Base-by-base conservation (phyloP, 2,113 vertebrate species). In the Sardina pilchardus region DNA sequence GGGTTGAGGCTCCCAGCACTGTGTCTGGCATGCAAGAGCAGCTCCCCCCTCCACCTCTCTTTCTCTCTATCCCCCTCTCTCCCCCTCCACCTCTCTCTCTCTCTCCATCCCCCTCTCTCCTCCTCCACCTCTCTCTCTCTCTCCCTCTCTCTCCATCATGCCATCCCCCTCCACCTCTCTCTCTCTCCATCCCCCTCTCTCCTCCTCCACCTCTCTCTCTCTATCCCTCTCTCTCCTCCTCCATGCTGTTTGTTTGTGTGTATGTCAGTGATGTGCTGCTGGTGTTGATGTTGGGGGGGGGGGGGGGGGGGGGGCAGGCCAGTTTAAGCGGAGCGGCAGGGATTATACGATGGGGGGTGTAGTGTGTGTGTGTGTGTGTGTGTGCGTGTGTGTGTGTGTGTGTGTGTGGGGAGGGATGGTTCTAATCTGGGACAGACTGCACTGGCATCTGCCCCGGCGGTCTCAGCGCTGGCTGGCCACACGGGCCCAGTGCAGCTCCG, bases 391-490 rank as follows among this genome's bases (percentile, higher is more conserved):
- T 56, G 47, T 83, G 21, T 48, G 26, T 24, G 34, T 26, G 2
- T 44, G 30, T 34, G 53, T 17, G 14, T 56, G 21, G 6, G 56
- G 21, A 12, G n/a, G 63, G 10, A 12, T 6, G 26, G 56, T 2
- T 93, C 89, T 94, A 94, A 94, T 94, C 92, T 91, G 89, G 89
- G 87, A 90, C 92, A 92, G 91, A 92, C 90, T 92, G 90, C 63
- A 30, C n/a, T 26, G 63, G 63, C 63, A 71, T 71, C n/a, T 71
- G 63, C 26, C 30, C 5, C 7, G 26, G 26, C n/a, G 26, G n/a
- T 71, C 63, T 71, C 63, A 71, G 21, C 26, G 63, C 63, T 71
- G 63, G 63, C 63, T 71, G 63, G 7, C 63, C 7, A 9, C 26
- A 34, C 59, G 6, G 59, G 59, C 59, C 12, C 45, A 6, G 1